Percentiles rank a stretch among this genome's conserved stretches.
Evolutionary conservation across 2,113 vertebrate species (phyloP).

Genomic region (Salvelinus alpinus): DNA sequence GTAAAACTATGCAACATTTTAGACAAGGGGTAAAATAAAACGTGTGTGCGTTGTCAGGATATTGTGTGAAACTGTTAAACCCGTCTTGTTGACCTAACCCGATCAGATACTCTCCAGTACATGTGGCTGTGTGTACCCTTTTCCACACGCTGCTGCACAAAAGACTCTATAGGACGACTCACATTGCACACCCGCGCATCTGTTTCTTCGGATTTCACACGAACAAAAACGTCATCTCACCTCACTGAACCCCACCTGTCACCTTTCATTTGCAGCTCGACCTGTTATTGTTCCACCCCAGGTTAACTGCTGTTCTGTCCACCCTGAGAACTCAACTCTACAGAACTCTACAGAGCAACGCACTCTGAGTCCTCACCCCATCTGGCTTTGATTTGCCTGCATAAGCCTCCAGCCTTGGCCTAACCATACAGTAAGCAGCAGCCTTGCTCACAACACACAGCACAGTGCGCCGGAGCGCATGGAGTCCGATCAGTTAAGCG

Average conservation of each 20-base stretch:
- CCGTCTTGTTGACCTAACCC: not conserved
- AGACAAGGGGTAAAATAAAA: too few relatives aligned
- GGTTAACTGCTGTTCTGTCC: conserved; percentile 37
- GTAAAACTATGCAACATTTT: too few relatives aligned
- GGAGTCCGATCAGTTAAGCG: conserved; percentile 7
- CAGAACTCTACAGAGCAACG: not conserved
- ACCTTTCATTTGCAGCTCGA: conserved; percentile 40
- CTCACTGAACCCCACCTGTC: conserved; percentile 48
- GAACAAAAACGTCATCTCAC: conserved; percentile 30
- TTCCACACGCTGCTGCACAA: conserved; percentile 8
- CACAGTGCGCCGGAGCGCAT: not conserved
- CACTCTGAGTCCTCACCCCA: conserved; percentile 29
- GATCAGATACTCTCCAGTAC: not conserved
- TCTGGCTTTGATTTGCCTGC: conserved; percentile 55
- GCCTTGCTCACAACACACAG: conserved; percentile 19
- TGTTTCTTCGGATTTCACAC: conserved; percentile 18
- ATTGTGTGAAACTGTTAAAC: not conserved
- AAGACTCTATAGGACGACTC: not conserved
- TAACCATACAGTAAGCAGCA: conserved; percentile 9
- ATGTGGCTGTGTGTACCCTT: conserved; percentile 11
- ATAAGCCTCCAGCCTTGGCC: conserved; percentile 35
- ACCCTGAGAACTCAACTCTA: conserved; percentile 27
- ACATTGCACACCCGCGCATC: conserved; percentile 2
- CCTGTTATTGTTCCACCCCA: conserved; percentile 48
- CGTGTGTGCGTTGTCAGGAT: too few relatives aligned